Conservation (phyloP, 1,140 invertebrate species). For the Andrena cerasifolii region DNA sequence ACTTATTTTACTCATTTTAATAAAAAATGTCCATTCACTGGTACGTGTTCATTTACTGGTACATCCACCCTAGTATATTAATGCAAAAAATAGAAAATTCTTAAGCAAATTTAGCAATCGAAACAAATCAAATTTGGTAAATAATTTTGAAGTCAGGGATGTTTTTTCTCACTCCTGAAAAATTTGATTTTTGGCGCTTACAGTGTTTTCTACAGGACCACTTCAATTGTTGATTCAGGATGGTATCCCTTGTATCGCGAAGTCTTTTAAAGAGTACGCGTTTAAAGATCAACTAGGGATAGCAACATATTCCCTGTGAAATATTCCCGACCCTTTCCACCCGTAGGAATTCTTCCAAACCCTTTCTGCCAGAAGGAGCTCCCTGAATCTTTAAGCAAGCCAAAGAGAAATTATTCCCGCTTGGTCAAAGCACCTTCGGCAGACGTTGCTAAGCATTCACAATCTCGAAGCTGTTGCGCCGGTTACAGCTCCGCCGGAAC, state of each 20-base stretch:
- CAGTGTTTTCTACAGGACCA: no score
- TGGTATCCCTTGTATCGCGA: conserved; percentile 12
- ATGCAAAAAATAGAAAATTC: no score
- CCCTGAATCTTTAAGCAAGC: conserved; percentile 50
- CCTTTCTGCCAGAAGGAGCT: conserved; percentile 11
- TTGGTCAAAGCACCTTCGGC: conserved; percentile 52
- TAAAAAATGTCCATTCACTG: no score
- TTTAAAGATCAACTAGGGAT: conserved; percentile 47
- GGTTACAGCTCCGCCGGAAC: conserved; percentile 25
- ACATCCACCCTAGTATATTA: no score
- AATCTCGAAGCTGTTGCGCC: conserved; percentile 39
- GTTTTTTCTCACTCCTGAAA: no score
- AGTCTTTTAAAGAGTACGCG: no score
- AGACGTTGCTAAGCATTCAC: conserved; percentile 39
- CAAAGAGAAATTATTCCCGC: conserved; percentile 61
- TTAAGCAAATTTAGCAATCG: no score
- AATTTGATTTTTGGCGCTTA: no score
- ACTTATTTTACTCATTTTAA: no score
- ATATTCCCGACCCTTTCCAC: conserved; percentile 41
- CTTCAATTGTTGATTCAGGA: conserved; percentile 5
- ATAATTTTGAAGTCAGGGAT: no score
- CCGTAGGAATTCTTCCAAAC: not conserved
- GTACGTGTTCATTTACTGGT: no score
- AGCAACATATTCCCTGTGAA: conserved; percentile 44
- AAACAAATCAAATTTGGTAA: no score